Evolutionary conservation across 2,797 vertebrate species (phyloP).

Genomic region (Sternarchorhynchus goeldii): DNA sequence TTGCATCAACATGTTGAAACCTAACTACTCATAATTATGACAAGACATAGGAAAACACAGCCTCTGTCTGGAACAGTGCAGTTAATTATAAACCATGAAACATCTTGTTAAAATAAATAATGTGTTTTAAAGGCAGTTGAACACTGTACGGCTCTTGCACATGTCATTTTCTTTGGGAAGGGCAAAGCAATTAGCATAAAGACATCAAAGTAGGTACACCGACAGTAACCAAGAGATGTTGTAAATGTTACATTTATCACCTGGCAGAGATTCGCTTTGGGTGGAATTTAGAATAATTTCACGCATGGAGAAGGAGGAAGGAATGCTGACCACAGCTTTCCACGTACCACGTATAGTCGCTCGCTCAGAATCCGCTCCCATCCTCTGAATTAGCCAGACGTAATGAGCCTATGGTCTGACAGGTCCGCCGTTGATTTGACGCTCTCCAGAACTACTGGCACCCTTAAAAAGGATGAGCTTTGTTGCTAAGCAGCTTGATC

Average conservation of each 20-base stretch:
- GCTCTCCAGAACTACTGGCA: no score
- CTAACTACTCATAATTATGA: background rate
- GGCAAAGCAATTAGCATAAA: slow-evolving; percentile 16
- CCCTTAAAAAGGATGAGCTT: no score
- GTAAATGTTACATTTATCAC: background rate
- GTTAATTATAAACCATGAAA: background rate
- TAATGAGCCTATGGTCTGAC: no score
- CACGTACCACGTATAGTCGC: background rate
- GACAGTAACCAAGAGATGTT: background rate
- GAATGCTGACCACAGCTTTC: background rate
- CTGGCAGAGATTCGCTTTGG: background rate
- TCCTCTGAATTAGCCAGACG: background rate
- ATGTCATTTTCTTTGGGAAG: background rate
- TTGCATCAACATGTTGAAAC: background rate
- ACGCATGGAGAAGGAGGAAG: background rate
- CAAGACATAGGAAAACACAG: background rate
- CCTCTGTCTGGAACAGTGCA: background rate
- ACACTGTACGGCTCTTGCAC: background rate
- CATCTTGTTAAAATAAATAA: slow-evolving; percentile 1
- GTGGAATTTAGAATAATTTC: no score
- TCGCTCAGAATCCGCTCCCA: background rate
- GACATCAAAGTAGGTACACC: background rate
- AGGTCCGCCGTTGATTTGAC: background rate
- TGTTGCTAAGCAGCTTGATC: no score
- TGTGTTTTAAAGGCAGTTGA: slow-evolving; percentile 9